Evolutionary conservation across 2,113 vertebrate genomes (phyloP), one percentile per base, ranked within the genome.

Genomic region (Cromileptes altivelis): DNA sequence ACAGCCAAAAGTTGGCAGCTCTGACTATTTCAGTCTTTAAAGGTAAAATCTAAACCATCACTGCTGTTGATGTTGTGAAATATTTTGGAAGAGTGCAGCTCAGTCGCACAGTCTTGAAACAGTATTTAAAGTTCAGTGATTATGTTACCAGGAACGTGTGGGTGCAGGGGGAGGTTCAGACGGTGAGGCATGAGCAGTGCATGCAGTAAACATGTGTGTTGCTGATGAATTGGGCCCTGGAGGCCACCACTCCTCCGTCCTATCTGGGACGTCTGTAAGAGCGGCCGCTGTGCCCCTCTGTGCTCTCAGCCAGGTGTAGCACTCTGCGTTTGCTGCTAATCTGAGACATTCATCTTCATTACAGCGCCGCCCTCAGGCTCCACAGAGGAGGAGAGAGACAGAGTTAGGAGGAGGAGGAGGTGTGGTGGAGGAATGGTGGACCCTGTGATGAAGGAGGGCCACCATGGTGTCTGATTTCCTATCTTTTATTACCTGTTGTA

Each of bases 261-360:
- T 76, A 70, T 84, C 80, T 82, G 80, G 80, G 80, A 80, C 40
- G 30, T 73, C 58, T 65, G 52, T 55, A 55, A 74, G 70, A 69
- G 50, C 40, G 15, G 19, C 64, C 21, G 6, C 75, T 49, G 17
- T 4, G 33, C 56, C 21, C 49, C 62, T 45, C 23, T 21, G 42
- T 10, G 14, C 82, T 57, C 75, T 62, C 82, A 56, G 53, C 84
- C 89, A 88, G 90, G 56, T 91, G 90, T 70, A 64, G 53, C 10
- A 17, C 49, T 37, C 73, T 42, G 77, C 57, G 21, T 58, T 73
- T 57, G 56, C 73, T 58, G 70, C 78, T 91, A 91, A 92, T 89
- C 82, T 85, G 65, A 73, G 55, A 67, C 78, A 92, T 92, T 88
- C 79, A 57, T 92, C 92, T 93, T 90, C 88, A 92, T 93, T 88